Evolutionary conservation across 1,140 invertebrate genomes (phyloP), one percentile per base, ranked within the genome.

Genomic region (Cotesia glomerata): DNA sequence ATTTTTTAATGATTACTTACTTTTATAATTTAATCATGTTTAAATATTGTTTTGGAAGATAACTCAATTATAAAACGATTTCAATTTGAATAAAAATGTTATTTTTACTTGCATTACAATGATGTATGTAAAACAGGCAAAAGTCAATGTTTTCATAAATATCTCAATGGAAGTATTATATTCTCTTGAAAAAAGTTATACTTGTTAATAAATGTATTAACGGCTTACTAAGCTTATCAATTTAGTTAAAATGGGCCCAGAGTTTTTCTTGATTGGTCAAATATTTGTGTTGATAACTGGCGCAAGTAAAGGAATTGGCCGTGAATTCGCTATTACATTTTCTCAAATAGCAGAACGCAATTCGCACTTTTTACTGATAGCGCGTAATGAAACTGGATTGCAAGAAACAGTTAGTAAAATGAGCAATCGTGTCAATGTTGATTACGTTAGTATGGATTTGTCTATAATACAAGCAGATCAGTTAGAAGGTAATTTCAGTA

Each of bases 251-350:
- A 75, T 71, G 75, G 66, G 72, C 9, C 69, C 71, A 63, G 75
- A 78, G 52, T 77, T 83, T 64, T 86, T 89, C 78, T 86, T 82
- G 26, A 2, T 26, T 32, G 84, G 86, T 61, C 88, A 88, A 79
- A 87, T 88, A 18, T 91, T 89, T 78, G 79, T 89, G 26, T 13
- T 96, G 7, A 86, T 98, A 5, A 95, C 95, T 8, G 97, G 97
- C 32, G 95, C 95, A 0, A 96, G 94, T 73, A 91, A 93, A 80
- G 97, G 97, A 39, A 95, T 98, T 72, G 97, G 97, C 8, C 89
- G 90, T 74, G 89, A 91, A 75, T 90, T 97, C 63, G 92, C 94
- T 32, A 82, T 91, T 14, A 91, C 92, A 80, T 88, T 96, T 72
- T 86, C 92, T 0, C 88, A 89, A 67, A 79, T 89, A 35, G 82